phyloP scores from a whole-genome alignment of 92 coral and sea anemone genomes.

The Umimayanthus kanabou region DNA sequence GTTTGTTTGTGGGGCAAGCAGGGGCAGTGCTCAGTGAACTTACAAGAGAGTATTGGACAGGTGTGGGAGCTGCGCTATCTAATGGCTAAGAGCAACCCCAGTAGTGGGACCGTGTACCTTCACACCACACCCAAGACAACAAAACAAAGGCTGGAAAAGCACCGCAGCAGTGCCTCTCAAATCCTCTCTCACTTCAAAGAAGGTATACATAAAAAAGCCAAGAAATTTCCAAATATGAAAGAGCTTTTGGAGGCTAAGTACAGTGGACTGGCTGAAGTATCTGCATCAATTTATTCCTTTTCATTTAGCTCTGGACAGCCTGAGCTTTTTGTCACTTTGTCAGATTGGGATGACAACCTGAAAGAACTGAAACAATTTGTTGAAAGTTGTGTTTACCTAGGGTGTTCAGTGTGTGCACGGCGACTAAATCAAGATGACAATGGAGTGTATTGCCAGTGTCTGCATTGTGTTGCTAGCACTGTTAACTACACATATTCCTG shows the following conservation, averaged over 20 bases:
- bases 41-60: conserved; percentile 67
- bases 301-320: conserved; percentile 41
- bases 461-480: conserved; percentile 60
- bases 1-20: conserved; percentile 89
- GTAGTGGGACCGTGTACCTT: conserved; percentile 48
- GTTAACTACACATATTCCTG: conserved; percentile 57
- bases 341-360: conserved; percentile 17
- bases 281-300: conserved; percentile 52
- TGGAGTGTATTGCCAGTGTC: conserved; percentile 81
- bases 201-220: conserved; percentile 8
- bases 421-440: conserved; percentile 74
- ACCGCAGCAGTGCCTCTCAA: conserved; percentile 38
- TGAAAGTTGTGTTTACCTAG: conserved; percentile 66
- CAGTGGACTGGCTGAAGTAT: conserved; percentile 67
- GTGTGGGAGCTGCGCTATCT: conserved; percentile 84
- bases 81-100: conserved; percentile 61
- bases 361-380: conserved; percentile 33
- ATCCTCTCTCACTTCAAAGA: conserved; percentile 37
- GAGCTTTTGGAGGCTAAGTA: conserved; percentile 74
- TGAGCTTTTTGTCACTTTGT: conserved; percentile 35
- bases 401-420: conserved; percentile 78
- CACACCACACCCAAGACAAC: conserved; percentile 88
- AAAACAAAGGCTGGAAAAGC: conserved; percentile 53
- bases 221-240: conserved; percentile 50
- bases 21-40: conserved; percentile 67